A percentile compares a stretch with the other conserved stretches of the same genome.
These are phyloP conservation scores for Prenolepis imparis DNA, from an alignment of 2,888 invertebrate species.

Conservation along the genomic window DNA sequence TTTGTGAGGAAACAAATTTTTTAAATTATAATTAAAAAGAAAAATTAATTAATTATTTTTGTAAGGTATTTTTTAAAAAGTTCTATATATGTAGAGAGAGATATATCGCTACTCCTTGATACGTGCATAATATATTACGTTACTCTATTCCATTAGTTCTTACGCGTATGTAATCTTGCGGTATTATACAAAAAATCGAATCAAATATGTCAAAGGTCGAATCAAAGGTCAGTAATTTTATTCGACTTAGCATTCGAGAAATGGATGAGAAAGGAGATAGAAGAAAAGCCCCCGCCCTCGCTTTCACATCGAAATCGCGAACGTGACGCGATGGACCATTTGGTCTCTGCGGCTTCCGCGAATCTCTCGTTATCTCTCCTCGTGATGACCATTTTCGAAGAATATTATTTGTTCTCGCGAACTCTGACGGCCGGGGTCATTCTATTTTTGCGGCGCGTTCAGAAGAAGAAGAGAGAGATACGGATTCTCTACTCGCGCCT, in stretches of 20 bases:
- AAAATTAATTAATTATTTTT: too few species aligned
- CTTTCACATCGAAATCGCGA: constrained; percentile 2
- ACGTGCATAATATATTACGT: too few species aligned
- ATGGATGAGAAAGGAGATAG: not conserved
- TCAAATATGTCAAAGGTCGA: too few species aligned
- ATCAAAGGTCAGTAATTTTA: constrained; percentile 4
- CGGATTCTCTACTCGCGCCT: constrained; percentile 10
- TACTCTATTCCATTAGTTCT: too few species aligned
- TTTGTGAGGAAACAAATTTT: not conserved
- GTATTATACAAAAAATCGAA: not conserved
- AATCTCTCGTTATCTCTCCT: constrained; percentile 7
- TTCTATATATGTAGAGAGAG: too few species aligned
- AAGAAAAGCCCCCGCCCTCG: not conserved
- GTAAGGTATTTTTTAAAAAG: too few species aligned
- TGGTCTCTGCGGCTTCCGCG: not conserved
- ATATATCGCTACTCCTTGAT: too few species aligned
- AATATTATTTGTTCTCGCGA: not conserved
- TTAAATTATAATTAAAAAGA: not conserved
- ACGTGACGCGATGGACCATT: not conserved
- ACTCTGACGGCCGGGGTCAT: constrained; percentile 6
- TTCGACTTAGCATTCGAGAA: not conserved
- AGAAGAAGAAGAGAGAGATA: too few species aligned
- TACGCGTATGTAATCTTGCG: too few species aligned
- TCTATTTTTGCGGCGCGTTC: constrained; percentile 20
- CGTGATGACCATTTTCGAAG: not conserved